Conservation (phyloP, 2,888 invertebrate species). For the Limnephilus marmoratus region DNA sequence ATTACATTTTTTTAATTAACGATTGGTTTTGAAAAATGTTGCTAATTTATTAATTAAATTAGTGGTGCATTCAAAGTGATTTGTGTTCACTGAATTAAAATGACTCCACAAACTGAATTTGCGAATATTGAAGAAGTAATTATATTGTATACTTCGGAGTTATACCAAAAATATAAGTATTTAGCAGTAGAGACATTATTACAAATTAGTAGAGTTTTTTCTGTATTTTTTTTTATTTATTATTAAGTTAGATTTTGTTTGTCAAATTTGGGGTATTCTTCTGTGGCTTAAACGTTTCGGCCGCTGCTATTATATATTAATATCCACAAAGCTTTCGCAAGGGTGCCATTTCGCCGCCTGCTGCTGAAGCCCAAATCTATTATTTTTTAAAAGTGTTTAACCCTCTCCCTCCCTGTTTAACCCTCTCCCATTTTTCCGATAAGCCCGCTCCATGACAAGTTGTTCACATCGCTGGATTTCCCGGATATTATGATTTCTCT, state of each 20-base stretch:
- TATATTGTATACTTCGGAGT: no score
- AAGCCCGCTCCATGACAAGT: not conserved
- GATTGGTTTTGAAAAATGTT: no score
- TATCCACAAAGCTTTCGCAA: slow-evolving; percentile 17
- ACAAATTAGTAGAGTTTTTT: no score
- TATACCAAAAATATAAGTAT: no score
- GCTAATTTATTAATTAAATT: no score
- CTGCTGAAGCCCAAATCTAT: slow-evolving; percentile 7
- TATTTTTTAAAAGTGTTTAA: slow-evolving; percentile 26
- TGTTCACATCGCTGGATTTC: slow-evolving; percentile 6
- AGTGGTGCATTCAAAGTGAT: no score
- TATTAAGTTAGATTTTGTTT: not conserved
- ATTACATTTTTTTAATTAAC: no score
- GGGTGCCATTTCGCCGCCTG: not conserved
- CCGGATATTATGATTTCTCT: slow-evolving; percentile 22
- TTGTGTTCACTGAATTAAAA: no score
- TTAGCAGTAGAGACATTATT: no score
- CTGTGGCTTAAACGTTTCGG: not conserved
- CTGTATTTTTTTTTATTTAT: no score
- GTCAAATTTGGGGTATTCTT: not conserved
- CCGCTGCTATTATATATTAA: not conserved
- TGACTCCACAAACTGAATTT: no score
- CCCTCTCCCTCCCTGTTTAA: slow-evolving; percentile 19
- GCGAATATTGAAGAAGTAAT: no score
- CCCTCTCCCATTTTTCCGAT: slow-evolving; percentile 33